phyloP scores from a whole-genome alignment of 2,888 invertebrate species.

The Cephus runcator region DNA sequence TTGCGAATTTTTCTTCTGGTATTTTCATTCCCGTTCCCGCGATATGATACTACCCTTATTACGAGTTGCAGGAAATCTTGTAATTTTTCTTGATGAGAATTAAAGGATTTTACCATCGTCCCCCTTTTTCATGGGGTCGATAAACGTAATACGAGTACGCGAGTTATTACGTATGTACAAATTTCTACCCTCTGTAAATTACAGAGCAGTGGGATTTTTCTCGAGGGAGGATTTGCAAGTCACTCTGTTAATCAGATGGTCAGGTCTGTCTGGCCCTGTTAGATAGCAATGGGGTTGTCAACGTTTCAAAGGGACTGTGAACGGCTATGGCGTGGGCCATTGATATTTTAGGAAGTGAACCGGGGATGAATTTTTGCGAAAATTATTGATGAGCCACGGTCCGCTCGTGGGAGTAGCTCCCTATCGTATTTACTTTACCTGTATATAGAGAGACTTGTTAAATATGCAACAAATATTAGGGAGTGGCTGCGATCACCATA shows the following conservation, averaged over 20 bases:
- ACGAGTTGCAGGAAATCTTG: not conserved
- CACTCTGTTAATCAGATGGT: not conserved
- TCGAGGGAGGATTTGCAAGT: not conserved
- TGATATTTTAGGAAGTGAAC: not conserved
- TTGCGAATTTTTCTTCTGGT: not conserved
- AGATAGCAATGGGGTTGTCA: not conserved
- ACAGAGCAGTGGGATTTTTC: not conserved
- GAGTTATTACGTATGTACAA: not conserved
- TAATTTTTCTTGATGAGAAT: not conserved
- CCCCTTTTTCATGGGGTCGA: not conserved
- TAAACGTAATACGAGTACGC: not conserved
- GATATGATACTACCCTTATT: not conserved
- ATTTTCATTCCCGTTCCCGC: not conserved
- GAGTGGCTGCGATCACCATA: conserved; percentile 34
- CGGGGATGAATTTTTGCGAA: not conserved
- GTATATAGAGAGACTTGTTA: conserved; percentile 25
- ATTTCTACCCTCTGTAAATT: not conserved
- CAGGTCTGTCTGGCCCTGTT: not conserved
- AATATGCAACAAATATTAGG: conserved; percentile 40
- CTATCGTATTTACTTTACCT: not conserved
- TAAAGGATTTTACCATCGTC: not conserved
- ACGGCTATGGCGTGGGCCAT: not conserved
- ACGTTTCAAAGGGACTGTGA: not conserved
- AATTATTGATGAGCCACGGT: conserved; percentile 5
- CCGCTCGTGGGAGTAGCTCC: not conserved